Evolutionary conservation across 1,140 invertebrate genomes (phyloP).

Genomic region (Pseudomyrmex concolor): DNA sequence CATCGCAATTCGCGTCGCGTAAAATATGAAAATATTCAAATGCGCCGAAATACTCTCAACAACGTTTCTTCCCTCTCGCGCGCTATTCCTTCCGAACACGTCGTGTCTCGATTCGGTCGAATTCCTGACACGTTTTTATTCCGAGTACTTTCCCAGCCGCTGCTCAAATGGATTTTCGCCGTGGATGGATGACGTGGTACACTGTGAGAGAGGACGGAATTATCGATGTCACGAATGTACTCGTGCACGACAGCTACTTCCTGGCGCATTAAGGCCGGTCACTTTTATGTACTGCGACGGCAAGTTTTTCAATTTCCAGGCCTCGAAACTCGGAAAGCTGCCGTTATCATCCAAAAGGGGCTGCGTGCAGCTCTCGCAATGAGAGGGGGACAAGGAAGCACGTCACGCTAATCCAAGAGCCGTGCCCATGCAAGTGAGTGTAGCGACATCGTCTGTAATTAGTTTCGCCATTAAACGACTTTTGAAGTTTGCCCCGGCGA

Average conservation of each 20-base stretch:
- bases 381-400: constrained; percentile 58
- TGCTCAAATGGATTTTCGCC: constrained; percentile 28
- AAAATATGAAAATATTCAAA: constrained; percentile 31
- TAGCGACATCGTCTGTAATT: constrained; percentile 77
- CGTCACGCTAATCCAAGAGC: constrained; percentile 77
- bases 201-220: constrained; percentile 1
- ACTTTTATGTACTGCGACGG: constrained; percentile 23
- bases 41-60: constrained; percentile 12
- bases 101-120: constrained; percentile 24
- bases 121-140: constrained; percentile 60
- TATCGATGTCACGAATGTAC: constrained; percentile 60
- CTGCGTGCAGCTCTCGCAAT: constrained; percentile 57
- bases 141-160: constrained; percentile 19
- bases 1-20: constrained; percentile 15
- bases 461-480: constrained; percentile 79
- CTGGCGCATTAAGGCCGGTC: constrained; percentile 46
- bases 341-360: constrained; percentile 64
- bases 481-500: constrained; percentile 74
- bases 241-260: constrained; percentile 61
- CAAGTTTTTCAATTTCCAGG: constrained; percentile 74
- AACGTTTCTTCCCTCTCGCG: neutral
- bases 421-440: constrained; percentile 60
- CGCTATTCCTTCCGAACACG: constrained; percentile 42
- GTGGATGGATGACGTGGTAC: constrained; percentile 38
- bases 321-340: constrained; percentile 62